A percentile compares a stretch with the other conserved stretches of the same genome.
Evolutionary conservation across 2,888 invertebrate species (phyloP).

Genomic region (Prosopocoilus inquinatus): DNA sequence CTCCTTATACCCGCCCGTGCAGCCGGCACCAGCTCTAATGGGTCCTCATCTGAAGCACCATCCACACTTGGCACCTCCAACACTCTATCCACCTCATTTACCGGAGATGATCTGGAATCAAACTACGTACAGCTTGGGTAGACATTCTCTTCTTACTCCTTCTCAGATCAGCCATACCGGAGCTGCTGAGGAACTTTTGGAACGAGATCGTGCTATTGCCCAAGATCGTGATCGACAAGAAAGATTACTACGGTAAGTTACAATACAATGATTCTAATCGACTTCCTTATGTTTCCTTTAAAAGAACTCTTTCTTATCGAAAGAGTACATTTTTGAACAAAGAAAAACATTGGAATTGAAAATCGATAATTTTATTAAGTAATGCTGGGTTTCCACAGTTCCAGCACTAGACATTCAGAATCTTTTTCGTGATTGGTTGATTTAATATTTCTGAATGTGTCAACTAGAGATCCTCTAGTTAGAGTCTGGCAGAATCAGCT

Average conservation of each 20-base stretch:
- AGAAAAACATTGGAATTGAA: too few species aligned
- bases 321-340: too few species aligned
- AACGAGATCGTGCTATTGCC: slow-evolving; percentile 54
- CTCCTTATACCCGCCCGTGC: slow-evolving; percentile 35
- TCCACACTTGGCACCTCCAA: slow-evolving; percentile 39
- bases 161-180: slow-evolving; percentile 35
- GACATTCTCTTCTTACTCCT: slow-evolving; percentile 46
- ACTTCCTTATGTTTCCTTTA: too few species aligned
- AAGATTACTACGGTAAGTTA: slow-evolving; percentile 49
- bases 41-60: slow-evolving; percentile 42
- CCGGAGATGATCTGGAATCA: slow-evolving; percentile 62
- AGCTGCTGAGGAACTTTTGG: slow-evolving; percentile 53
- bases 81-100: slow-evolving; percentile 47
- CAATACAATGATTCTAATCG: too few species aligned
- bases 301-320: too few species aligned
- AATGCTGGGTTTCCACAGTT: too few species aligned
- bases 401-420: too few species aligned
- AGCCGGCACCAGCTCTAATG: slow-evolving; percentile 44
- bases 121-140: slow-evolving; percentile 55
- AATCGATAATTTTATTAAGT: too few species aligned
- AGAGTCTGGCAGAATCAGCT: too few species aligned
- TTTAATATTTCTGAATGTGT: too few species aligned
- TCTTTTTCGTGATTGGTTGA: too few species aligned
- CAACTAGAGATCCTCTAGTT: too few species aligned
- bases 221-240: slow-evolving; percentile 66